Evolutionary conservation across 2,797 vertebrate species (phyloP), one percentile per base, ranked within the genome.

Genomic region (Buceros bicornis): DNA sequence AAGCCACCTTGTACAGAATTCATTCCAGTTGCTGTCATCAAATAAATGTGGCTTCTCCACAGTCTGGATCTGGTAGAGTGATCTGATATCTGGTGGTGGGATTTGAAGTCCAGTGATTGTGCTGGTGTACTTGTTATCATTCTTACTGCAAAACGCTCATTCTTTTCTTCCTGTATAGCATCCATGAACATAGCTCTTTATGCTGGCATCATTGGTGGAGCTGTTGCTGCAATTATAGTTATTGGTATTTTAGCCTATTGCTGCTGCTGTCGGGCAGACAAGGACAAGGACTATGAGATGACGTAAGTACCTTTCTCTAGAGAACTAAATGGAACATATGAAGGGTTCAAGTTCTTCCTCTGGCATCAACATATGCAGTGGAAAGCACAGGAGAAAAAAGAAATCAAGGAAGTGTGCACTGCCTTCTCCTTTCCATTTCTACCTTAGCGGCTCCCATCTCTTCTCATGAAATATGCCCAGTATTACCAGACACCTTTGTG

Each of bases 161-260:
- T 42, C 5, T 66, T 48, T 54, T 93, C 48, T 92, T 64, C 62
- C 61, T 81, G 24, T 31, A 1, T 86, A 99, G 99, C 97, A 24
- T 98, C 98, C 89, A 99, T 99, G 98, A 98, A 98, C 18, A 66
- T 98, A 31, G 99, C 97, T 4, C 90, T 98, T 43, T 99, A 99
- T 0, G 98, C 95, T 45, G 98, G 96, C 74, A 98, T 99, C 70
- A 97, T 98, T 14, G 99, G 90, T 11, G 99, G 98, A 10, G 92
- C 96, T 28, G 14, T 98, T 5, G 99, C 83, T 45, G 99, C 96
- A 47, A 10, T 99, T 25, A 21, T 98, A 72, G 18, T 98, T 70
- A 65, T 99, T 3, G 98, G 98, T 7, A 40, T 99, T 91, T 3
- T 99, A 17, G 67, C 98, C 84, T 99, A 98, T 35, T 99, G 98